phyloP scores from a whole-genome alignment of 30 jellyfish, hydroid and myxozoan genomes.

The Turritopsis rubra region DNA sequence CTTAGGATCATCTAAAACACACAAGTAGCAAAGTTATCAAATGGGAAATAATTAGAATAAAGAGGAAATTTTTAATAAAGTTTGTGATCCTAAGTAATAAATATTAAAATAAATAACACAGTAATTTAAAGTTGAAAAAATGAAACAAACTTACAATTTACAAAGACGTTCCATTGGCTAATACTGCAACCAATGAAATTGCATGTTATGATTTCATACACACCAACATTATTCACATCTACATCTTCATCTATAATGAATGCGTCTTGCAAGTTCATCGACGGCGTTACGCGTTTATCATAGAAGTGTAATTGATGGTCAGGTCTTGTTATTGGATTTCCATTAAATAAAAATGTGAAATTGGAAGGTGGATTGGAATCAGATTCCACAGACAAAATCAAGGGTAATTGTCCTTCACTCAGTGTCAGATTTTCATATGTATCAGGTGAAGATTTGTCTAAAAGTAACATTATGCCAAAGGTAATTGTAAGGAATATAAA shows the following conservation, averaged over 20 bases:
- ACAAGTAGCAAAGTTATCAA: too few relatives aligned
- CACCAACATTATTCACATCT: not conserved
- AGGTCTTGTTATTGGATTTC: not conserved
- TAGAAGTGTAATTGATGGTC: too few relatives aligned
- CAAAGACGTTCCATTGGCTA: constrained; percentile 10
- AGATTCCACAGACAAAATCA: not conserved
- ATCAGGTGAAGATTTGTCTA: constrained; percentile 12
- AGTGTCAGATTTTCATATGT: not conserved
- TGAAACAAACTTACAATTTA: not conserved
- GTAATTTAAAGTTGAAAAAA: too few relatives aligned
- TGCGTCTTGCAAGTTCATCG: not conserved
- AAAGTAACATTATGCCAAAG: too few relatives aligned
- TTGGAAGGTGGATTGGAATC: constrained; percentile 12
- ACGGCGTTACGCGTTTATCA: not conserved
- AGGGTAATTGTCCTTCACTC: not conserved
- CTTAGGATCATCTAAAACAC: too few relatives aligned
- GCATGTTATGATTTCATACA: constrained; percentile 5
- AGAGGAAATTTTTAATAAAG: too few relatives aligned
- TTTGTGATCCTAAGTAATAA: too few relatives aligned
- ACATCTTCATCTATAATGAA: not conserved
- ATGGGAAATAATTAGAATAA: too few relatives aligned
- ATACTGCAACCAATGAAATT: constrained; percentile 8
- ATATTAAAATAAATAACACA: too few relatives aligned
- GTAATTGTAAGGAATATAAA: too few relatives aligned
- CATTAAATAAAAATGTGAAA: not conserved